phyloP scores from a whole-genome alignment of 1,140 invertebrate genomes.

The Lysiphlebus fabarum region DNA sequence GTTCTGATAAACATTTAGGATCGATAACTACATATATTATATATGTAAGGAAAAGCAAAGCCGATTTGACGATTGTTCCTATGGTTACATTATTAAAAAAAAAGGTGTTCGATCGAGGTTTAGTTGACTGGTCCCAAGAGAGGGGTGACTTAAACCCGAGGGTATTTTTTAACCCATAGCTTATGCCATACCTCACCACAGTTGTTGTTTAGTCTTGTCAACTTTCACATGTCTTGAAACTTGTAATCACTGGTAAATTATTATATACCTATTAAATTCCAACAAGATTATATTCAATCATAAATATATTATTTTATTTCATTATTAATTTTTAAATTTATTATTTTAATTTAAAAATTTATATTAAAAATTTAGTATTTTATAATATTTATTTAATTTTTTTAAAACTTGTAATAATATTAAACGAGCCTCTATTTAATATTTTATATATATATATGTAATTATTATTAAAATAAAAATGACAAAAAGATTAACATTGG shows the following conservation, averaged over 20 bases:
- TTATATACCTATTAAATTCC: too few species aligned
- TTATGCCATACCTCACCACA: too few species aligned
- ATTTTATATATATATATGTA: not conserved
- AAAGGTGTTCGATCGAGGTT: conserved; percentile 32
- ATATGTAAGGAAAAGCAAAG: conserved; percentile 18
- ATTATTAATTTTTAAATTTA: not conserved
- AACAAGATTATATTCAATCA: too few species aligned
- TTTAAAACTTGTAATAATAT: too few species aligned
- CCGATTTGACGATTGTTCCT: conserved; percentile 41
- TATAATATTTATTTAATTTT: too few species aligned
- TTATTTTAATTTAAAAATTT: not conserved
- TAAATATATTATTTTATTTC: too few species aligned
- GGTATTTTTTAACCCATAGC: too few species aligned
- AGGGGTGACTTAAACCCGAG: too few species aligned
- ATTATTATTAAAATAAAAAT: conserved; percentile 29
- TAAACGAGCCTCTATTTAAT: not conserved
- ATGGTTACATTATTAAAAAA: conserved; percentile 38
- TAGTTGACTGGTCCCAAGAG: too few species aligned
- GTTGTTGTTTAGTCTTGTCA: too few species aligned
- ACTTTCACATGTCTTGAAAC: too few species aligned
- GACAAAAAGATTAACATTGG: conserved; percentile 58
- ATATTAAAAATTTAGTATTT: not conserved
- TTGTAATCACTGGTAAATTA: too few species aligned
- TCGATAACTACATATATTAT: not conserved
- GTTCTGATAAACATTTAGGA: not conserved